Percentiles rank a stretch among this genome's conserved stretches.
These are phyloP conservation scores for Ptychobarbus kaznakovi DNA, from an alignment of 2,797 vertebrate species.

Conservation along the genomic window DNA sequence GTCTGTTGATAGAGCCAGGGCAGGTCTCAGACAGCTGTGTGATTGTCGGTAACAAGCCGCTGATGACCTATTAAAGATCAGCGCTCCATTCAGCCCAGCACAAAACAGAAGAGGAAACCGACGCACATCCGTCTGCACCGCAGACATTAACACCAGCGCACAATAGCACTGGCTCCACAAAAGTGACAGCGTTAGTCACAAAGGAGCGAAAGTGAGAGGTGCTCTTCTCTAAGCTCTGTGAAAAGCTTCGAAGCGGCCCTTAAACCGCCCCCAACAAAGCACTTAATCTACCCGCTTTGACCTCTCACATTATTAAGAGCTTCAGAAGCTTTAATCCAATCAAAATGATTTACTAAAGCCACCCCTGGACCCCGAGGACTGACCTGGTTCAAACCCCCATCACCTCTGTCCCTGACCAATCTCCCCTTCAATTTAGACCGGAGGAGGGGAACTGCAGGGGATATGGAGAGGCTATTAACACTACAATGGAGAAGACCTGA, in stretches of 20 bases:
- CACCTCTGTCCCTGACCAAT: slow-evolving; percentile 76
- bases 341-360: slow-evolving; percentile 94
- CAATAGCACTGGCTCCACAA: slow-evolving; percentile 14
- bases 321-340: slow-evolving; percentile 97
- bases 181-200: slow-evolving; percentile 70
- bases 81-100: slow-evolving; percentile 61
- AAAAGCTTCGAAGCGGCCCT: slow-evolving; percentile 68
- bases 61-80: slow-evolving; percentile 65
- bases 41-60: slow-evolving; percentile 64
- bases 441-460: slow-evolving; percentile 63
- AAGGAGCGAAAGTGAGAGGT: slow-evolving; percentile 77
- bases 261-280: slow-evolving; percentile 82
- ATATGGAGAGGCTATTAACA: slow-evolving; percentile 82
- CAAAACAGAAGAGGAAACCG: slow-evolving; percentile 75
- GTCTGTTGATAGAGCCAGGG: neutral
- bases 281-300: slow-evolving; percentile 90
- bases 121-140: slow-evolving; percentile 71
- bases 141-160: slow-evolving; percentile 77
- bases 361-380: slow-evolving; percentile 66
- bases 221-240: slow-evolving; percentile 77
- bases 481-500: slow-evolving; percentile 78
- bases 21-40: slow-evolving; percentile 9
- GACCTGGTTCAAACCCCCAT: slow-evolving; percentile 70
- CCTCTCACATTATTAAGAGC: slow-evolving; percentile 96
- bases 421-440: slow-evolving; percentile 74